Percentiles rank a stretch among this genome's conserved stretches.
These are phyloP conservation scores for Nothobranchius furzeri DNA, from an alignment of 2,113 vertebrate genomes.

Conservation along the genomic window DNA sequence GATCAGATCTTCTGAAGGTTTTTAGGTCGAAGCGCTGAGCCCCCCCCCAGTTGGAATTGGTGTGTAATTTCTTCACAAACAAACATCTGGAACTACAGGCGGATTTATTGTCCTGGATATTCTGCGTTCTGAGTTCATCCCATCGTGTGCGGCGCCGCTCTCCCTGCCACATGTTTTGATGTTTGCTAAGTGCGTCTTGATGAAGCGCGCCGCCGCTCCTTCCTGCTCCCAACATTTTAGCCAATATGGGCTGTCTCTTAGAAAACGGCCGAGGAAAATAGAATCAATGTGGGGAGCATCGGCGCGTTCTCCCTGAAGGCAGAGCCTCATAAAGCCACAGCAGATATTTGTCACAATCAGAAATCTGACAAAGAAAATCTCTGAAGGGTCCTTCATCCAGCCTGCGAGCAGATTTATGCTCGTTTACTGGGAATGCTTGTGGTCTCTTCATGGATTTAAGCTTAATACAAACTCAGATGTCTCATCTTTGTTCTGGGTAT, in stretches of 20 bases:
- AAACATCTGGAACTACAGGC: constrained; percentile 29
- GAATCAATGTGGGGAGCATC: constrained; percentile 40
- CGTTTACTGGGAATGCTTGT: background rate
- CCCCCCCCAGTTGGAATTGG: constrained; percentile 37
- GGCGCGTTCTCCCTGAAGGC: background rate
- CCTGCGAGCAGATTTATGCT: constrained; percentile 1
- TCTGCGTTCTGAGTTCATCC: background rate
- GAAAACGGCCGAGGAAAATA: constrained; percentile 25
- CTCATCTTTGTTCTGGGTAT: no score
- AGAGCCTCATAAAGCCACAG: constrained; percentile 3
- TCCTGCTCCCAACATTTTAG: constrained; percentile 12
- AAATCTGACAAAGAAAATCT: constrained; percentile 12
- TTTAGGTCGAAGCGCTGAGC: no score
- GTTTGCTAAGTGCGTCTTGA: constrained; percentile 51
- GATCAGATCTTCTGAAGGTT: background rate
- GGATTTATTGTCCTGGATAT: constrained; percentile 5
- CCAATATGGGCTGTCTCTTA: constrained; percentile 32
- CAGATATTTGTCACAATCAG: constrained; percentile 28
- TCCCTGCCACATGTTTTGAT: constrained; percentile 9
- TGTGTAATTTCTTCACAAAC: constrained; percentile 44
- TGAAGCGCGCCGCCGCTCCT: constrained; percentile 26
- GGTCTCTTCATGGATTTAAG: no score
- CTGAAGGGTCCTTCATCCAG: constrained; percentile 12
- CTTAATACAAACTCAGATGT: background rate
- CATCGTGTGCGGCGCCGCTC: no score